phyloP scores from a whole-genome alignment of 1,140 invertebrate species.

The Drosophila jambulina region DNA sequence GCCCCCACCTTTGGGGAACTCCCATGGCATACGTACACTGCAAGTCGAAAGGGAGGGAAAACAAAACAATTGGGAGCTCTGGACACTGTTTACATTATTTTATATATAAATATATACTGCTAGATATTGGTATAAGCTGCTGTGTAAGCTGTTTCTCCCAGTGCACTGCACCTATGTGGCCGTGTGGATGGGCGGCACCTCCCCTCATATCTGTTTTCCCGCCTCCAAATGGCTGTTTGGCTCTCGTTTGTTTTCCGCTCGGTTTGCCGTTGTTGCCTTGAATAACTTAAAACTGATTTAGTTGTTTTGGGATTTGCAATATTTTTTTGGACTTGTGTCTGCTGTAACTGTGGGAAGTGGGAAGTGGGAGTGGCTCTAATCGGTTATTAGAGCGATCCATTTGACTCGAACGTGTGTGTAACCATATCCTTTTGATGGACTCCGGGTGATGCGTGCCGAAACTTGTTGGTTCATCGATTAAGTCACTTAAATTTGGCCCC shows the following conservation, averaged over 20 bases:
- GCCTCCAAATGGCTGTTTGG: slow-evolving; percentile 55
- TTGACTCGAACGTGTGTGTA: background rate
- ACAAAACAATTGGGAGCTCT: background rate
- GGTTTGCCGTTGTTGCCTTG: slow-evolving; percentile 37
- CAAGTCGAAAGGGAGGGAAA: background rate
- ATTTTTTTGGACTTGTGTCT: slow-evolving; percentile 39
- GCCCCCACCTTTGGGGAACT: background rate
- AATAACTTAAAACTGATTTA: slow-evolving; percentile 68
- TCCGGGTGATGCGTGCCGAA: too few species aligned
- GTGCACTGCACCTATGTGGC: slow-evolving; percentile 8
- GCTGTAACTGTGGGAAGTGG: background rate
- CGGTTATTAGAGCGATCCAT: slow-evolving; percentile 13
- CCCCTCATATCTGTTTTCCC: slow-evolving; percentile 21
- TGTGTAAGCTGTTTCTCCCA: too few species aligned
- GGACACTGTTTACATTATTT: too few species aligned
- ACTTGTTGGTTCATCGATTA: slow-evolving; percentile 12
- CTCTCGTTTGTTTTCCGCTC: slow-evolving; percentile 32
- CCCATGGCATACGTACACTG: background rate
- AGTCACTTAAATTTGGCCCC: background rate
- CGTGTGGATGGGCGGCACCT: background rate
- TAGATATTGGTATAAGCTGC: too few species aligned
- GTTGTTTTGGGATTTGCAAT: slow-evolving; percentile 54
- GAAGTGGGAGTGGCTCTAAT: slow-evolving; percentile 7
- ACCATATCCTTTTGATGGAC: background rate
- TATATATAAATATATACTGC: too few species aligned